Percentiles rank a stretch among this genome's conserved stretches.
These are phyloP conservation scores for Escarpia spicata DNA, from an alignment of 2,888 invertebrate genomes.

Conservation along the genomic window DNA sequence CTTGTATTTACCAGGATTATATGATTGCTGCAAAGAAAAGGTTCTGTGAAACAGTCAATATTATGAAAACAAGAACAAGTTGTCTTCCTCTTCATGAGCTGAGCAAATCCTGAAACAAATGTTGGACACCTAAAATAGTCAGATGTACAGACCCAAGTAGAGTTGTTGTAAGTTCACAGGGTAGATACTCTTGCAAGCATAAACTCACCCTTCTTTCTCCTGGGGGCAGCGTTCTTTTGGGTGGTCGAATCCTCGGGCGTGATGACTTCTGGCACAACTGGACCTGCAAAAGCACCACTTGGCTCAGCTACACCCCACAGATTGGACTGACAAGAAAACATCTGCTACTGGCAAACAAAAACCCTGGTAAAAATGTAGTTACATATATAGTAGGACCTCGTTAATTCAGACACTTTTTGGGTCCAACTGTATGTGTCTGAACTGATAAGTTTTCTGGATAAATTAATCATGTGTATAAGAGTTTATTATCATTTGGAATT, in stretches of 20 bases:
- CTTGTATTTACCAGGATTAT: neutral
- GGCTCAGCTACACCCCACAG: neutral
- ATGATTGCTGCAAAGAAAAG: neutral
- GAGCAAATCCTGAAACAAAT: neutral
- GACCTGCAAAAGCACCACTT: neutral
- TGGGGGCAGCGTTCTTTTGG: neutral
- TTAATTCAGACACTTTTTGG: too few relatives aligned
- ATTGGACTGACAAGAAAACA: neutral
- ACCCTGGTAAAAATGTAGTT: neutral
- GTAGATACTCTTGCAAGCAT: neutral
- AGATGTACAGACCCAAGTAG: neutral
- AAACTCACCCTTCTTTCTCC: neutral
- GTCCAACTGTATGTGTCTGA: too few relatives aligned
- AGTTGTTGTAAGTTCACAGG: neutral
- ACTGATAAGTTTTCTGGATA: too few relatives aligned
- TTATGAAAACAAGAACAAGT: neutral
- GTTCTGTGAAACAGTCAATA: neutral
- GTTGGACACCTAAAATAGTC: neutral
- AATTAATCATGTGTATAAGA: too few relatives aligned
- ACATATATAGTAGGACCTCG: neutral
- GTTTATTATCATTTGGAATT: too few relatives aligned
- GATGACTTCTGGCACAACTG: neutral
- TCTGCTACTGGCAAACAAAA: neutral
- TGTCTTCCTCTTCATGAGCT: conserved; percentile 20
- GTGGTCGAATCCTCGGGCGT: neutral